Evolutionary conservation across 2,797 vertebrate genomes (phyloP).

Genomic region (Cottoperca gobio): DNA sequence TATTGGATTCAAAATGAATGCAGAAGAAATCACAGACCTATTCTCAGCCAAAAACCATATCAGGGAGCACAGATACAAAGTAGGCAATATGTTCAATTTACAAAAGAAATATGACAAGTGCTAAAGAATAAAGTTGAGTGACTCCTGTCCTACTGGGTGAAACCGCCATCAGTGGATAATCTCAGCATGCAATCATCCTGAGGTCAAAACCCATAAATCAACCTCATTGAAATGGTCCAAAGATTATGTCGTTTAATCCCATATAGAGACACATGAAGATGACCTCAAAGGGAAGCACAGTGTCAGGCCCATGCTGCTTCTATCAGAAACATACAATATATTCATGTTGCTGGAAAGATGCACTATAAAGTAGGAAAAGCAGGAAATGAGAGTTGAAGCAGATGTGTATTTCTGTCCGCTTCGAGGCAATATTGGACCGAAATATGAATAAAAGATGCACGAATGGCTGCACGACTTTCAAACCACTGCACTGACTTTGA

Average conservation of each 20-base stretch:
- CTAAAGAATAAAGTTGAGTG: too few species aligned
- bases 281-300: conserved; percentile 12
- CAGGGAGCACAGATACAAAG: background rate
- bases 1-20: background rate
- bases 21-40: background rate
- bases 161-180: conserved; percentile 42
- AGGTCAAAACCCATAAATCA: conserved; percentile 42
- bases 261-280: conserved; percentile 28
- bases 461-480: background rate
- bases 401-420: background rate
- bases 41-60: background rate
- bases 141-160: conserved; percentile 2
- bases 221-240: conserved; percentile 6
- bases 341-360: background rate
- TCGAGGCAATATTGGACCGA: too few species aligned
- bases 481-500: conserved; percentile 1
- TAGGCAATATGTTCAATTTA: background rate
- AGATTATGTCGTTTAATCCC: conserved; percentile 59
- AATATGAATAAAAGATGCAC: conserved; percentile 29
- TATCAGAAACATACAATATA: background rate
- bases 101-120: background rate
- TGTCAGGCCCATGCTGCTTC: background rate
- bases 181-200: conserved; percentile 28
- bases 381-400: background rate
- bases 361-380: background rate